A percentile compares a stretch with the other conserved stretches of the same genome.
Conservation (phyloP, 2,888 invertebrate genomes). For the Cetonia aurata region DNA sequence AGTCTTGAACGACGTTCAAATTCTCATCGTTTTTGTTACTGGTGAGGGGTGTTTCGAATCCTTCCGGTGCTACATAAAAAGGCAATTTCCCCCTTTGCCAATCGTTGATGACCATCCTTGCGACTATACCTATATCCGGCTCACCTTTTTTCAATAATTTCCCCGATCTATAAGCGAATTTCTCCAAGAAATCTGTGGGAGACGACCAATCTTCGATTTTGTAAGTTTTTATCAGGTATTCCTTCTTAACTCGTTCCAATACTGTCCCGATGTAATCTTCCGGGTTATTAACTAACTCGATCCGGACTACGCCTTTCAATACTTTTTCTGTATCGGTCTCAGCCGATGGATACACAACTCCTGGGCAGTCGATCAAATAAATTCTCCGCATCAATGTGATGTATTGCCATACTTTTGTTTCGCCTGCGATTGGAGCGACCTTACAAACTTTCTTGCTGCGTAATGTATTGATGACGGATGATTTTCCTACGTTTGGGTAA, state of each 20-base stretch:
- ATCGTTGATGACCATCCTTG: slow-evolving; percentile 97
- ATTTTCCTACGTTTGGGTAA: slow-evolving; percentile 99
- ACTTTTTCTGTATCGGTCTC: slow-evolving; percentile 96
- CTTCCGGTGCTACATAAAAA: slow-evolving; percentile 91
- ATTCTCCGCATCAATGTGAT: slow-evolving; percentile 97
- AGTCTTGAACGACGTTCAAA: slow-evolving; percentile 81
- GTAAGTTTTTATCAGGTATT: slow-evolving; percentile 93
- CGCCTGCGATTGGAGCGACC: slow-evolving; percentile 98
- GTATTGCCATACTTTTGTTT: slow-evolving; percentile 99
- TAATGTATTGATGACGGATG: slow-evolving; percentile 97
- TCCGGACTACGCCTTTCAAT: slow-evolving; percentile 96
- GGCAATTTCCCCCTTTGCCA: slow-evolving; percentile 98
- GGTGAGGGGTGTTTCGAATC: slow-evolving; percentile 78
- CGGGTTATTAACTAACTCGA: slow-evolving; percentile 93
- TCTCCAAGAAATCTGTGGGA: slow-evolving; percentile 90
- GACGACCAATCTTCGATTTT: slow-evolving; percentile 86
- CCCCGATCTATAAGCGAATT: slow-evolving; percentile 87
- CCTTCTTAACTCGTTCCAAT: slow-evolving; percentile 86
- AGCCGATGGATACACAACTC: slow-evolving; percentile 96
- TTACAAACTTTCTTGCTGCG: slow-evolving; percentile 98
- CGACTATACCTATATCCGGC: slow-evolving; percentile 88
- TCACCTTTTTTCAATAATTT: slow-evolving; percentile 97
- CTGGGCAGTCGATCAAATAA: slow-evolving; percentile 98
- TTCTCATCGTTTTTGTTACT: slow-evolving; percentile 62
- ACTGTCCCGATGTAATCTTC: slow-evolving; percentile 94